Percentiles rank a stretch among this genome's conserved stretches.
These are phyloP conservation scores for Dolichoris vasculosae DNA, from an alignment of 1,140 invertebrate species.

Conservation along the genomic window DNA sequence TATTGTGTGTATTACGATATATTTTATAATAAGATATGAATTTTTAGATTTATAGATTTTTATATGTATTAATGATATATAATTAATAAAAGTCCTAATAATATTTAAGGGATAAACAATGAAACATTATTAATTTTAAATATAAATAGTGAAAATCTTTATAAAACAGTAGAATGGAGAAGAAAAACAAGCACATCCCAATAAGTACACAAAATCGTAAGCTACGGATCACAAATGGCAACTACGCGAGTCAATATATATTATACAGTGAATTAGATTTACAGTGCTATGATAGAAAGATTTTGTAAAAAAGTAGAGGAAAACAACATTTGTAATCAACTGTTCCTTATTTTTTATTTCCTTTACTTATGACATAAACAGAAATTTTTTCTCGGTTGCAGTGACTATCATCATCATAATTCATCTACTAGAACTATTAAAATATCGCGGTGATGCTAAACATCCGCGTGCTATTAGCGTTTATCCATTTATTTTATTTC, in stretches of 20 bases:
- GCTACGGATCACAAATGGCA: background rate
- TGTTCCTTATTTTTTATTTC: too few relatives aligned
- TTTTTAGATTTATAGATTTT: too few relatives aligned
- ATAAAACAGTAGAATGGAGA: background rate
- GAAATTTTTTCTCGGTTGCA: constrained; percentile 12
- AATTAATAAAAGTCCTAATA: too few relatives aligned
- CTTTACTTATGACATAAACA: constrained; percentile 22
- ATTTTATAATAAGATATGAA: too few relatives aligned
- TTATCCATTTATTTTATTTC: background rate
- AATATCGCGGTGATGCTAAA: background rate
- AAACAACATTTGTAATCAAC: background rate
- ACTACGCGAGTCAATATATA: background rate
- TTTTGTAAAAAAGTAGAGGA: background rate
- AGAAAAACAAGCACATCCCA: background rate
- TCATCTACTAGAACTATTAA: background rate
- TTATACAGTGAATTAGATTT: background rate
- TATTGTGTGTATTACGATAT: too few relatives aligned
- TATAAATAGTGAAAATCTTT: background rate
- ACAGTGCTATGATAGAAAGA: background rate
- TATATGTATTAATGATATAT: too few relatives aligned
- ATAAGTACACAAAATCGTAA: background rate
- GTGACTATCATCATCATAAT: constrained; percentile 14
- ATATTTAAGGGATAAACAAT: too few relatives aligned
- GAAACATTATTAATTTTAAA: too few relatives aligned
- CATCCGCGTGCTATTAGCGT: background rate